Evolutionary conservation across 2,797 vertebrate species (phyloP), one percentile per base, ranked within the genome.

Genomic region (Lindbergichthys nudifrons): DNA sequence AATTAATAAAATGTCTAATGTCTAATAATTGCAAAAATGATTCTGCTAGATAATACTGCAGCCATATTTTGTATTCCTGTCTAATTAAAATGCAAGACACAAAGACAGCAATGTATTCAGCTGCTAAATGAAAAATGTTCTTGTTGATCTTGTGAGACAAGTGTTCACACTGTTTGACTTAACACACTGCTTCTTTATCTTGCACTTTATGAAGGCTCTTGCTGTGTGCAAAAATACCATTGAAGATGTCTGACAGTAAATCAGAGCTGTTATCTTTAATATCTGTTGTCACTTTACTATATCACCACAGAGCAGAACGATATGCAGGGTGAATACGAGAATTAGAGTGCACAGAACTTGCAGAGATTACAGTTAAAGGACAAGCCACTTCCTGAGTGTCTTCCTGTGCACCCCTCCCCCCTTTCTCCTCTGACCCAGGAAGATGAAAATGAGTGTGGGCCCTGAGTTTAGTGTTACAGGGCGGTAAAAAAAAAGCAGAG

Each of bases 311-410:
- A 70, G 41, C 61, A 51, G 26, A 36, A 30, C 53, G 15, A 45
- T 62, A 61, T 39, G 26, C 51, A 41, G 42, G 70, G 67, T 58
- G 52, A 69, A 76, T 50, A 56, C 65, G 46, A 64, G 60, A 80
- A 75, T 61, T 54, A 73, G 19, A 83, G 45, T 70, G 62, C 8
- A 43, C 21, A 79, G 41, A 53, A 39, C 50, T 70, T 77, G 79
- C 85, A 88, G 77, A 88, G 87, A 89, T 89, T 89, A 90, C 86
- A 82, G 85, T 84, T 79, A 77, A 85, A 87, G 67, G 70, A 86
- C 65, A 79, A 91, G 83, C 89, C 92, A 92, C 92, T 90, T 93
- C 92, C 92, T 93, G 87, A 60, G 21, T 70, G 79, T 78, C 88
- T 92, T 91, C 90, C 88, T 91, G 84, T 81, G 71, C 68, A 69